phyloP scores from a whole-genome alignment of 2,113 vertebrate species.

The Corvus moneduloides region DNA sequence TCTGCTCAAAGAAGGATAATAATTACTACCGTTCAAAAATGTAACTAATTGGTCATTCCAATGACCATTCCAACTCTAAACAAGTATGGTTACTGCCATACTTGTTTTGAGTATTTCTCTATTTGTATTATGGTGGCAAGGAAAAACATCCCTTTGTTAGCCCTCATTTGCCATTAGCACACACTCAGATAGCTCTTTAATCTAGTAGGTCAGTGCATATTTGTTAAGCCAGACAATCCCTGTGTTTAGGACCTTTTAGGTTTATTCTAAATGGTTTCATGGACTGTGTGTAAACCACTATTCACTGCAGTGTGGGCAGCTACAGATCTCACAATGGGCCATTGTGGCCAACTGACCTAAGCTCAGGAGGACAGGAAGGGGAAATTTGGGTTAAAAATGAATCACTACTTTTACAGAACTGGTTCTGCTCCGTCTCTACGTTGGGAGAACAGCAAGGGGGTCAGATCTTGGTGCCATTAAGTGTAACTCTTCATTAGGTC shows the following conservation, averaged over 20 bases:
- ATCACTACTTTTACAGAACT: not conserved
- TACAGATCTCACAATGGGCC: not conserved
- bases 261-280: not conserved
- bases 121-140: not conserved
- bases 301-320: not conserved
- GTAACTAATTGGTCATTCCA: not conserved
- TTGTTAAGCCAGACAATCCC: not conserved
- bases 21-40: not conserved
- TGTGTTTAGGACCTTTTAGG: not conserved
- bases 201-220: not conserved
- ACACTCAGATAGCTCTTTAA: not conserved
- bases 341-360: not conserved
- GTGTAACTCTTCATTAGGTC: not conserved
- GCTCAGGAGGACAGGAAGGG: not conserved
- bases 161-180: not conserved
- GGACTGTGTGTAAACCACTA: not conserved
- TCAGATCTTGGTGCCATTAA: not conserved
- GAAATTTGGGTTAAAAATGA: not conserved
- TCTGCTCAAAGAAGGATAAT: not conserved
- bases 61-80: no score
- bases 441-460: fast-evolving
- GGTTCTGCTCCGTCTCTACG: not conserved
- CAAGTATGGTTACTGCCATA: not conserved
- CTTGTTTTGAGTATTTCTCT: not conserved
- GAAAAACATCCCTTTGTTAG: not conserved